These are phyloP conservation scores for Microplitis mediator DNA, from an alignment of 1,140 invertebrate genomes.

Conservation along the genomic window DNA sequence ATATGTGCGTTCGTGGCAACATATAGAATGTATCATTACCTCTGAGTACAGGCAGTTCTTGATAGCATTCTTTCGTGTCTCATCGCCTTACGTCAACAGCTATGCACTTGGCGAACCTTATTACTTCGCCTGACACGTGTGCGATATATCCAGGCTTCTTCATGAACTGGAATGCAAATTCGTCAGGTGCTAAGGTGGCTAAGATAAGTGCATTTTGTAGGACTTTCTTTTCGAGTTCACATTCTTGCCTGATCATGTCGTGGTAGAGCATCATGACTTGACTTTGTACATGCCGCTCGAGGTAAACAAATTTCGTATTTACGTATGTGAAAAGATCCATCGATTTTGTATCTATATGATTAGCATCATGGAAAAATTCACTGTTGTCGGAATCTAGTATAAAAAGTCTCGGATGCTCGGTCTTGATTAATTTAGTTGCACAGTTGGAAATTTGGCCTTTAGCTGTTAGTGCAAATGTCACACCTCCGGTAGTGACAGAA, in stretches of 20 bases:
- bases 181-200: conserved; percentile 27
- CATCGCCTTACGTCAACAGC: conserved; percentile 22
- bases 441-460: background rate
- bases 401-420: background rate
- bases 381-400: background rate
- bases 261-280: background rate
- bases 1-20: conserved; percentile 26
- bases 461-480: conserved; percentile 19
- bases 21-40: conserved; percentile 27
- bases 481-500: background rate
- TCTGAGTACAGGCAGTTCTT: conserved; percentile 18
- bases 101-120: conserved; percentile 37
- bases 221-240: conserved; percentile 31
- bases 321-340: conserved; percentile 15
- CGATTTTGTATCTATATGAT: background rate
- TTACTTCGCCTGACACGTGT: conserved; percentile 33
- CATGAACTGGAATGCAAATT: conserved; percentile 38
- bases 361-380: background rate
- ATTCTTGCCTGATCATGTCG: conserved; percentile 4
- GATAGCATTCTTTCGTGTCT: conserved; percentile 23
- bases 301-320: background rate
- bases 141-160: conserved; percentile 38
- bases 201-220: background rate
- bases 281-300: background rate
- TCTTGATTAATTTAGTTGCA: background rate